Base-by-base conservation (phyloP, 35 echinoderm and acorn worm genomes). In the Apostichopus parvimensis region DNA sequence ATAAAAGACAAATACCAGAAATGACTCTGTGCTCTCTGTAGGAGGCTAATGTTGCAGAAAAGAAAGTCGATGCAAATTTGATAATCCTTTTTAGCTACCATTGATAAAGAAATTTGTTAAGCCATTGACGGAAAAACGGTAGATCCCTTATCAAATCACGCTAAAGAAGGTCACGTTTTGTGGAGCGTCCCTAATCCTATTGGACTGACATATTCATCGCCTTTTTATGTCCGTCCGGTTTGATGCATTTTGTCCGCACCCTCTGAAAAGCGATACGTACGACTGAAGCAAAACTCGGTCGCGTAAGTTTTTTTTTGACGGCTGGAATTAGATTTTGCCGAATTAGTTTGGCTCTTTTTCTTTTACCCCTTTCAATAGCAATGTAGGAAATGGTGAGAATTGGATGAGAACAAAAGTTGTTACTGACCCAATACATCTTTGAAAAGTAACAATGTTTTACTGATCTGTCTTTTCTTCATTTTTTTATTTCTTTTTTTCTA, bases 21-120 rank as follows among this genome's bases (percentile, higher is more conserved):
- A 68, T 68, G 64, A 18, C 11, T 68, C 64, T 68, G 11, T 68
- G 64, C 64, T 68, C 64, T 68, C 64, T 68, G 64, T 68, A 8
- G 64, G 64, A 68, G 79, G 79, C 34, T n/a, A 82, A 82, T 82
- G 79, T 82, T 54, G 11, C 79, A 82, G 55, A 55, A 82, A 82
- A 53, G 52, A 45, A 82, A 82, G 12, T 82, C 79, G 52, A 53
- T 82, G n/a, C 79, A 82, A 82, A 82, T 82, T 56, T 55, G 79
- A 82, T 82, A 54, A 82, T 55, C 79, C 55, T 53, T 82, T 82
- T 82, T 45, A 45, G 79, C 45, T 82, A 54, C 79, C 17, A 68
- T 68, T 82, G 79, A 82, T 56, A 82, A 82, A 45, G 34, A 82
- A 82, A 82, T 82, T 82, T 82, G 79, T 82, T 55, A 82, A 56